Conservation (phyloP, 2,888 invertebrate species). For the Chrysolina oricalcia region DNA sequence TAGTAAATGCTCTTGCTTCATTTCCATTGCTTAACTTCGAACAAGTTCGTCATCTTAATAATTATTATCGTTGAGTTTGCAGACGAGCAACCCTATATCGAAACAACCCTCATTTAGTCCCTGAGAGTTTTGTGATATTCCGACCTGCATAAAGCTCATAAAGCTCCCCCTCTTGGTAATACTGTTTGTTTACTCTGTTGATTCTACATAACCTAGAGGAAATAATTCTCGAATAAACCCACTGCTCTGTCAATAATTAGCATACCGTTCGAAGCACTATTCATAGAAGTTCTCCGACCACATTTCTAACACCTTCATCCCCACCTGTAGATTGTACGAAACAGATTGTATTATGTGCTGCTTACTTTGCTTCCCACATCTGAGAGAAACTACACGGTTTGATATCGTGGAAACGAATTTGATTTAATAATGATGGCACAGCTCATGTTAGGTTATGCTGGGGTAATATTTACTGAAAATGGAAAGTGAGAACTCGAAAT, state of each 20-base stretch:
- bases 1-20: too few relatives aligned
- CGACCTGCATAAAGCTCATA: background rate
- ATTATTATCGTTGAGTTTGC: too few relatives aligned
- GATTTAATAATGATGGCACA: background rate
- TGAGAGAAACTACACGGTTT: conserved; percentile 11
- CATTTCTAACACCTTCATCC: conserved; percentile 34
- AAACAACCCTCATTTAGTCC: too few relatives aligned
- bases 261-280: conserved; percentile 32
- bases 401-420: conserved; percentile 5
- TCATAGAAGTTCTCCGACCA: conserved; percentile 32
- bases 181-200: background rate
- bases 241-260: conserved; percentile 35
- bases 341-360: conserved; percentile 23
- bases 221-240: conserved; percentile 38
- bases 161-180: too few relatives aligned
- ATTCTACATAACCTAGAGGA: conserved; percentile 27
- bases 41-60: too few relatives aligned
- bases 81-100: too few relatives aligned
- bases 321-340: conserved; percentile 37
- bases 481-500: background rate
- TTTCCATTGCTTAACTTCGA: too few relatives aligned
- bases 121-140: background rate
- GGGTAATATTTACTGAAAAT: background rate
- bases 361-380: conserved; percentile 20
- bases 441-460: background rate